Evolutionary conservation across 2,888 invertebrate genomes (phyloP), one percentile per base, ranked within the genome.

Genomic region (Microplitis deprimator): DNA sequence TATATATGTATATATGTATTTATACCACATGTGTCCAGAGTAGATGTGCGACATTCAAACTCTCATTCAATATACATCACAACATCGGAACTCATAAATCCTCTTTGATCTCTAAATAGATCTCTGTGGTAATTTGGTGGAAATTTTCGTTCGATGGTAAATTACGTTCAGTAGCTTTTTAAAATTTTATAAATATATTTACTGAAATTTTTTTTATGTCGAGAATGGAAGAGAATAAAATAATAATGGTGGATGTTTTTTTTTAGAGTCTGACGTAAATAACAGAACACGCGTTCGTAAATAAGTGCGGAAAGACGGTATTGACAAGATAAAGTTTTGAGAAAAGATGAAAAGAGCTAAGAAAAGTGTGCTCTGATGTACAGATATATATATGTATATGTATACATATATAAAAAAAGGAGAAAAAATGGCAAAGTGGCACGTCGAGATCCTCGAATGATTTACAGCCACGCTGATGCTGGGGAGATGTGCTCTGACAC

Each of bases 401-500:
- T 50, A 13, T 50, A 13, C 2, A 50, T 13, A 50, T 13, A 50
- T 50, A 50, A 50, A 50, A 50, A 50, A 13, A 8, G 13, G 50
- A 50, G 13, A 13, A 50, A 50, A 73, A 69, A 73, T 59, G 59
- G 69, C 68, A 65, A 77, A 73, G 73, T 73, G 69, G 73, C 69
- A 60, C 69, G 73, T 73, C 68, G 59, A 68, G 73, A 40, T 73
- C 77, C 69, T 68, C 50, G 77, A 68, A 77, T 73, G 73, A 73
- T 73, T 77, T 77, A 77, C 73, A 50, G 62, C 69, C 73, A 20
- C 64, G 59, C 69, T 72, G 50, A 69, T 38, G 38, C 65, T 16
- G 38, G 59, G 64, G 73, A 73, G 76, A 76, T 76, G 13, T 50
- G 20, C 59, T 59, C 73, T 73, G 73, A 77, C 77, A 77, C 77